These are phyloP conservation scores for Halichoerus grypus DNA, from an alignment of 2,113 vertebrate species.

Conservation along the genomic window DNA sequence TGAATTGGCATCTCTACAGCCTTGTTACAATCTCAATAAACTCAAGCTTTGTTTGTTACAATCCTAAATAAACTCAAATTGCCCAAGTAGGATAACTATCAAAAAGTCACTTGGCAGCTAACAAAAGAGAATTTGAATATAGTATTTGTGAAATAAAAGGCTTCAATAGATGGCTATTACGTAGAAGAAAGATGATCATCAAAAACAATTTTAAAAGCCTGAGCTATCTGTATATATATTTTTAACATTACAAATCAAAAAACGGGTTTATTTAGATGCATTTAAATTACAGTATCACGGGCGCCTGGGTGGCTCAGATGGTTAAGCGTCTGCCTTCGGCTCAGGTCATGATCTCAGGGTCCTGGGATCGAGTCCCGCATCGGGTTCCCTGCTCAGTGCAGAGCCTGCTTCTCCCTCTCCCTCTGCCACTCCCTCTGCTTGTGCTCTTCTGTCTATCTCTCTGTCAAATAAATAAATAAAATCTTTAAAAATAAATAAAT, in stretches of 20 bases:
- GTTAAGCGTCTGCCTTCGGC: too few species aligned
- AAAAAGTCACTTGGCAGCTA: not conserved
- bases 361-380: too few species aligned
- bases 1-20: slow-evolving; percentile 7
- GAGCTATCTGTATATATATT: not conserved
- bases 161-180: not conserved
- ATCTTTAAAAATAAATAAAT: too few species aligned
- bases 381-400: too few species aligned
- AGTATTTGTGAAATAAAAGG: slow-evolving; percentile 24
- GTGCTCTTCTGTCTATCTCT: too few species aligned
- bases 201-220: slow-evolving; percentile 14
- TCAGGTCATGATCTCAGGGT: too few species aligned
- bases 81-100: not conserved
- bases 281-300: not conserved
- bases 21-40: slow-evolving; percentile 52
- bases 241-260: slow-evolving; percentile 37
- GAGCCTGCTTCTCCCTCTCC: too few species aligned
- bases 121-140: slow-evolving; percentile 46
- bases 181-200: slow-evolving; percentile 1
- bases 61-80: slow-evolving; percentile 4
- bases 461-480: too few species aligned
- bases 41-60: not conserved
- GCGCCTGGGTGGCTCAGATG: too few species aligned
- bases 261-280: slow-evolving; percentile 8
- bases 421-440: too few species aligned